Base-by-base conservation (phyloP, 2,113 vertebrate genomes). In the Macrotus californicus region DNA sequence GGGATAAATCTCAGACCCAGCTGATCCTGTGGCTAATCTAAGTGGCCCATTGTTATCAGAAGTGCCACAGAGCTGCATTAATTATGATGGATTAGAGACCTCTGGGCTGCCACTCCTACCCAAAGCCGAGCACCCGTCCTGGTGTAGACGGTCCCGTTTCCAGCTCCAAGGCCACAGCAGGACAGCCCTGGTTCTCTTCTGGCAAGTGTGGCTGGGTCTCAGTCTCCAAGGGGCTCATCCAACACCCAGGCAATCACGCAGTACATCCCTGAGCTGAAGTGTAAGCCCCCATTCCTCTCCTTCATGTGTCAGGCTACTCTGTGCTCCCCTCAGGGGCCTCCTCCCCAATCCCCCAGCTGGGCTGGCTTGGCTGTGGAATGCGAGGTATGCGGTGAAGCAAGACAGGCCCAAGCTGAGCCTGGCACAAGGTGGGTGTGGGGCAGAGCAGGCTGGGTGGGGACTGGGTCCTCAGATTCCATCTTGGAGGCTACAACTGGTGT, bases 401-500 rank as follows among this genome's bases (percentile, higher is more conserved):
- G 69, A 82, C 79, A 52, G 92, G 76, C 88, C 94, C 88, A 66
- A 7, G 16, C 83, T 7, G 91, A 96, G 96, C 96, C 96, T 97
- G 98, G 98, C 98, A 97, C 94, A 0, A 36, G 67, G 41, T 0
- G 21, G 76, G 79, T 15, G 31, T 69, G 41, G 75, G 88, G 82
- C 50, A 39, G 22, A n/a, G 61, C n/a, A 15, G 59, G 72, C 34
- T 52, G 87, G 82, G 83, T 76, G 67, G 77, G 79, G 76, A 81
- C 67, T 31, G 59, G 50, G 59, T 61, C 64, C 46, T 5, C 10
- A 73, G 34, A 82, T 94, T 81, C 79, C n/a, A 13, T 15, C 75
- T 76, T 34, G 15, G 43, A 89, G 80, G 56, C 41, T 72, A 54
- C 43, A 66, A 22, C 64, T 22, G 22, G 50, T 66, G 61, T n/a